Base-by-base conservation (phyloP, 1,140 invertebrate genomes). In the Meloidogyne floridensis region DNA sequence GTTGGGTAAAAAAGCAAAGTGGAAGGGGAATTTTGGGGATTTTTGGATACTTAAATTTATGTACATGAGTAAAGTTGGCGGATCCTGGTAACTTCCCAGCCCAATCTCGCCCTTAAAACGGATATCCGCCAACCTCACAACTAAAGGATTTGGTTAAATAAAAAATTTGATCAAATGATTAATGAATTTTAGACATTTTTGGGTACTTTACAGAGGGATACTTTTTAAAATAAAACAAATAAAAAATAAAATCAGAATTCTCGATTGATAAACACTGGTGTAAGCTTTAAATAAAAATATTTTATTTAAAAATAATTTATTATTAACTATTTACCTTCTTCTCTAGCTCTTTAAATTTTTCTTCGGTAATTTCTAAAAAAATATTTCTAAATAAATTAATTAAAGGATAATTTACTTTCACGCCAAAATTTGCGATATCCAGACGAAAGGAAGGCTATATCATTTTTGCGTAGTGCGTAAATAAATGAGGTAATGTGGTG, bases 371-470 rank as follows among this genome's bases (percentile, higher is more conserved):
- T 65, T 65, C 59, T 65, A 65, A 65, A 65, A n/a, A 18, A 65
- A 6, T 65, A n/a, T 65, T n/a, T n/a, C 7, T n/a, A 65, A n/a
- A 65, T 15, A 15, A 15, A 59, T 15, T 15, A 15, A 15, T 65
- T n/a, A n/a, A n/a, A 32, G 2, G 1, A 32, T 65, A 15, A 59
- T 15, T 15, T 65, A 65, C 59, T 65, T 65, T 65, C 59, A 65
- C 59, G 59, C 59, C 59, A 65, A 65, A 65, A 65, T 65, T 65
- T 65, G 2, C 59, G 59, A 65, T 65, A 65, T 65, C 59, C 59
- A 65, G 59, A 65, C 3, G 59, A 65, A n/a, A 65, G 59, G n/a
- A 65, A 65, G 3, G 59, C 59, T 7, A 65, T 65, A 65, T 65
- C 59, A 65, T 65, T 65, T 65, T 65, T 65, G 5, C n/a, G 15